Evolutionary conservation across 2,888 invertebrate genomes (phyloP).

Genomic region (Chloroclystis v-ata): DNA sequence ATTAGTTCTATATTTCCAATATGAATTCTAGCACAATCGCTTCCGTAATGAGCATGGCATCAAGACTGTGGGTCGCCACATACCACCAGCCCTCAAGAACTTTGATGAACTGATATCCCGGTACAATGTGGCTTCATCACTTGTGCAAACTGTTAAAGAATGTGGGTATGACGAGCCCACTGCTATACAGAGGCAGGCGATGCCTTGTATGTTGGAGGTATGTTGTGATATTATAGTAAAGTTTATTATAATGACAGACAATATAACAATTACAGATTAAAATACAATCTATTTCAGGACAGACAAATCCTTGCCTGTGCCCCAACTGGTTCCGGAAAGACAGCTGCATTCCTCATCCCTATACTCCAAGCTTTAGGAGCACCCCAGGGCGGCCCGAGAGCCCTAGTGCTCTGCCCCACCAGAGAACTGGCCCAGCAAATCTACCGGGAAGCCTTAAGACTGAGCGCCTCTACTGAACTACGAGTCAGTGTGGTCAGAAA

Average conservation of each 20-base stretch:
- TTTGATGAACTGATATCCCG: constrained; percentile 81
- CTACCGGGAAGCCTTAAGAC: constrained; percentile 85
- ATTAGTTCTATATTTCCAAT: too few relatives aligned
- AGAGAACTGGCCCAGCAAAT: constrained; percentile 96
- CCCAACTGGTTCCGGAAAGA: constrained; percentile 98
- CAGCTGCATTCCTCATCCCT: constrained; percentile 95
- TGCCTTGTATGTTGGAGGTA: constrained; percentile 91
- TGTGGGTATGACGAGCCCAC: constrained; percentile 89
- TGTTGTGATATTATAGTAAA: constrained; percentile 15
- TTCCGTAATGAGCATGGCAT: constrained; percentile 88
- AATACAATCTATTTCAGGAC: constrained; percentile 59
- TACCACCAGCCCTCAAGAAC: constrained; percentile 85
- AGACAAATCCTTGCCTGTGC: constrained; percentile 95
- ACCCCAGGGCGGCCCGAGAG: constrained; percentile 87
- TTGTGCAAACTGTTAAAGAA: constrained; percentile 83
- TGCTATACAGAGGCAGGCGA: constrained; percentile 94
- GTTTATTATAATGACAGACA: too few relatives aligned
- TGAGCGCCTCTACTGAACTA: constrained; percentile 86
- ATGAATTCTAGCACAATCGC: constrained; percentile 82
- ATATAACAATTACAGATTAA: too few relatives aligned
- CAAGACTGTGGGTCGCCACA: constrained; percentile 85
- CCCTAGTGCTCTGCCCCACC: constrained; percentile 94
- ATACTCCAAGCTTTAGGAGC: constrained; percentile 86
- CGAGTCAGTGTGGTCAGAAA: constrained; percentile 88
- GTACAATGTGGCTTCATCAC: constrained; percentile 76